Conservation (phyloP, 1,140 invertebrate species). For the Atta cephalotes region DNA sequence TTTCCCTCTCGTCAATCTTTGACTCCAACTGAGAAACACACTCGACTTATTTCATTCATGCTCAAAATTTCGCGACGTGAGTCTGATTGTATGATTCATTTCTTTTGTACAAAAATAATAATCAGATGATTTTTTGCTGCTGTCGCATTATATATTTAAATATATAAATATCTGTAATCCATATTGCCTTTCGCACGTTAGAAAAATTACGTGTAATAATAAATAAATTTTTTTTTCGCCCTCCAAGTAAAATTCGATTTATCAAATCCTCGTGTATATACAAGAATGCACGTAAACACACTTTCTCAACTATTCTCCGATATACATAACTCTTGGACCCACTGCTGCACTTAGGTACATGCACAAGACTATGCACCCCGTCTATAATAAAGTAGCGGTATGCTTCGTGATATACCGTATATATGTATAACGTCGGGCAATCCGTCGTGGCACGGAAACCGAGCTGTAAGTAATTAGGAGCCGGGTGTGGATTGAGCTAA, state of each 20-base stretch:
- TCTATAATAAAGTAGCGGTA: constrained; percentile 72
- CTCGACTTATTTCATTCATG: background rate
- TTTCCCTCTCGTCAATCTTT: constrained; percentile 53
- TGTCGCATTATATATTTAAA: background rate
- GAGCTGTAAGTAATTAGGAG: constrained; percentile 80
- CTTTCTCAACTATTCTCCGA: constrained; percentile 2
- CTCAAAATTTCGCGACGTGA: background rate
- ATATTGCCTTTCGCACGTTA: background rate
- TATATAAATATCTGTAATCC: background rate
- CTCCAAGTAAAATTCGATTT: constrained; percentile 20
- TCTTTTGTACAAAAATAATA: background rate
- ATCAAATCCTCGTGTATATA: background rate
- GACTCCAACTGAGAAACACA: constrained; percentile 23
- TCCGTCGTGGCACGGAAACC: constrained; percentile 72
- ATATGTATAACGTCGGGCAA: constrained; percentile 67
- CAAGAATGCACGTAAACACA: background rate
- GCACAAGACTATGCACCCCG: constrained; percentile 53
- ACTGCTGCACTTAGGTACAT: constrained; percentile 49
- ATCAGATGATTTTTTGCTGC: background rate
- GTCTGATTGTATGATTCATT: background rate
- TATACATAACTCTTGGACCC: constrained; percentile 30
- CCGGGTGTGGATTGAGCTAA: constrained; percentile 79
- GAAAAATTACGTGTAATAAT: background rate
- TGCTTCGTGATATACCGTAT: constrained; percentile 61
- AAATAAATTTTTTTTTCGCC: background rate